Base-by-base conservation (phyloP, 1,140 invertebrate species). In the Delia radicum region DNA sequence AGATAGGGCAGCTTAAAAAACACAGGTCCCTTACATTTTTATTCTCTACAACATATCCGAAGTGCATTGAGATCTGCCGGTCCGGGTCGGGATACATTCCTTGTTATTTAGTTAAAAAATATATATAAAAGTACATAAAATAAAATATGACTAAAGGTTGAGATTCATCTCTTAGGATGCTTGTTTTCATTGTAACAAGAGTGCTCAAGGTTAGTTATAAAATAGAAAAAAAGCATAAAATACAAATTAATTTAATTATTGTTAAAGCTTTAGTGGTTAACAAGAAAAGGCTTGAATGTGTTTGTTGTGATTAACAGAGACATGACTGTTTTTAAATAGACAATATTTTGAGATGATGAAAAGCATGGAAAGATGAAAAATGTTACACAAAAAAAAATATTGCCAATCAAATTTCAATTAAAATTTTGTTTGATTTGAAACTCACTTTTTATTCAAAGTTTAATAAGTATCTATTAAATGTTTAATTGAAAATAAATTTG, bases 201-300 rank as follows among this genome's bases (percentile, higher is more conserved):
- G 62, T 27, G 62, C 62, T 65, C 62, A 65, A 65, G 62, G 62
- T 65, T 65, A 65, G 26, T 65, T 31, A 48, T 2, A 48, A 48
- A 48, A 48, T 15, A 55, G 24, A 55, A 55, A 55, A 21, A 21
- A 55, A 21, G n/a, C 37, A 42, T 42, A 42, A 42, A 42, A 15
- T 42, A 65, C 62, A 65, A 65, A 65, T 65, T 65, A 65, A 65
- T 65, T 65, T 65, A 65, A 65, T 65, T 65, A 65, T 65, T 65
- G 62, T 65, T 65, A 65, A 65, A 65, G 62, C 62, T 65, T 65
- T 65, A 29, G 27, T 65, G 62, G 62, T 65, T 65, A 29, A 61
- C 24, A 42, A 42, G 0, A 42, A 42, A 42, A 42, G n/a, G 12
- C 12, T 10, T 15, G 12, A 42, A 33, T 10, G 33, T 10, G 33